Conservation (phyloP, 2,113 vertebrate genomes). For the Stigmatopora argus region DNA sequence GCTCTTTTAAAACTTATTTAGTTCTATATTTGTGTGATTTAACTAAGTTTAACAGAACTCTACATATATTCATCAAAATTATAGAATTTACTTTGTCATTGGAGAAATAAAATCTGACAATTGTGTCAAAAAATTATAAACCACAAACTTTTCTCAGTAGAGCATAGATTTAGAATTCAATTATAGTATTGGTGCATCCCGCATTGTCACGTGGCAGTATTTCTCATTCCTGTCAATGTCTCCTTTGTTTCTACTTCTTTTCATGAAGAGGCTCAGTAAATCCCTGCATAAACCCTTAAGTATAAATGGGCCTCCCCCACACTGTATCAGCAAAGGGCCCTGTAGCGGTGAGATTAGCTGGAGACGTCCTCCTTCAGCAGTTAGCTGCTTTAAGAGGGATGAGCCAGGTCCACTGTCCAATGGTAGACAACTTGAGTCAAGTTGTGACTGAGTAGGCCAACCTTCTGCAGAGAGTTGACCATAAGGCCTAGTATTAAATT, state of each 20-base stretch:
- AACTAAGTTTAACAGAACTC: not conserved
- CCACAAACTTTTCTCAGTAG: not conserved
- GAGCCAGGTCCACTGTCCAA: constrained; percentile 52
- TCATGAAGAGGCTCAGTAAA: constrained; percentile 36
- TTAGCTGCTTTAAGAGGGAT: constrained; percentile 56
- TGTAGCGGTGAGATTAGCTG: constrained; percentile 57
- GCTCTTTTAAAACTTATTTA: not conserved
- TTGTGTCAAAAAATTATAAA: not conserved
- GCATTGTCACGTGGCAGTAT: constrained; percentile 10
- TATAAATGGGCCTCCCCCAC: constrained; percentile 39
- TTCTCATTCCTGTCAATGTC: constrained; percentile 28
- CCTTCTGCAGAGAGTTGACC: constrained; percentile 44
- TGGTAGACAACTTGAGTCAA: constrained; percentile 54
- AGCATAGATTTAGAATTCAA: not conserved
- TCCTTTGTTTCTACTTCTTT: constrained; percentile 35
- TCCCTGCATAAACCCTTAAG: constrained; percentile 47
- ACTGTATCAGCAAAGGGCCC: constrained; percentile 47
- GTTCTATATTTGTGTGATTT: not conserved
- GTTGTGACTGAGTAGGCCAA: constrained; percentile 14
- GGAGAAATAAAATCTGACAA: not conserved
- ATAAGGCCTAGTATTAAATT: constrained; percentile 27
- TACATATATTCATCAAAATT: not conserved
- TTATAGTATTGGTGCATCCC: constrained; percentile 13
- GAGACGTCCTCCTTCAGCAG: constrained; percentile 43
- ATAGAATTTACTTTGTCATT: not conserved